Evolutionary conservation across 2,797 vertebrate species (phyloP), one percentile per base, ranked within the genome.

Genomic region (Rousettus madagascariensis): DNA sequence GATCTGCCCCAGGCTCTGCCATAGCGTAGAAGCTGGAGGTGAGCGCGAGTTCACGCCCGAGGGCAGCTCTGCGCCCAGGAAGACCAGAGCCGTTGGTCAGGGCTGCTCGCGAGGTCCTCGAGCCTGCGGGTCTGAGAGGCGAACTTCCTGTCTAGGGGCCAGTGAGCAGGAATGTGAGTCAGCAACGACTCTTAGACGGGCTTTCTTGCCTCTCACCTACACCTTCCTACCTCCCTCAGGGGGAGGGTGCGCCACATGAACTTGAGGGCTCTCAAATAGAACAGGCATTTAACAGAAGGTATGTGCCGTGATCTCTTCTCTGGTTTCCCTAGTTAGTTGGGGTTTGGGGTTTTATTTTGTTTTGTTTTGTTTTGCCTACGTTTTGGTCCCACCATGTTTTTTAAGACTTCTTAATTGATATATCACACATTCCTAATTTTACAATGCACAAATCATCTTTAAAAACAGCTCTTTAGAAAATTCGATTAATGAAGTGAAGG

Each of bases 11-110:
- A 53, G 24, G 12, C 6, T 26, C n/a, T 20, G 57, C 20, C 30
- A 24, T 55, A 8, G 30, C 46, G 9, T 3, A 24, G 24, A 30
- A 80, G 17, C 10, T 5, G 12, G 75, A 41, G 8, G 7, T 12
- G n/a, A 28, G 16, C 16, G 38, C 15, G 28, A 9, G 6, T 8
- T 26, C 9, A 22, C 0, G 1, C 26, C 10, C 43, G 30, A 6
- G 12, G 53, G 17, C 38, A 68, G 28, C 28, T 78, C 22, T 49
- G 26, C 11, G 30, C 24, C 53, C 11, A 30, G 30, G 82, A 9
- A 53, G 20, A 61, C 33, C 17, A 4, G 55, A 30, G 30, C 22
- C 8, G 43, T 43, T 43, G 43, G 43, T 43, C 43, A 43, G 43
- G 10, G 43, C 43, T 43, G 43, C 43, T 11, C 43, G 43, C 43